Evolutionary conservation across 2,888 invertebrate species (phyloP).

Genomic region (Plusia festucae): DNA sequence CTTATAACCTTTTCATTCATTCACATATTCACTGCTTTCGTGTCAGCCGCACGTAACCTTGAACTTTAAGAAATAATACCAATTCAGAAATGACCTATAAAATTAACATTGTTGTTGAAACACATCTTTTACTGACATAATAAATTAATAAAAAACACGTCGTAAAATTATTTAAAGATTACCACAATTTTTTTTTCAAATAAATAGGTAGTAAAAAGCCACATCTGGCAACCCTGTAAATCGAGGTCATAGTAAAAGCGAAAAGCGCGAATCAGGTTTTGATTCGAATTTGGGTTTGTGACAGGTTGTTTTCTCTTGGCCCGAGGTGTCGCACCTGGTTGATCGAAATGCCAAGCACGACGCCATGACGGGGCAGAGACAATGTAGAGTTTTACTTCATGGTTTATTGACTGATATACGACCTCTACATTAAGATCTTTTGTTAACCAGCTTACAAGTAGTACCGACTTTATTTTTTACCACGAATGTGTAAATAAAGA

Average conservation of each 20-base stretch:
- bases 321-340: slow-evolving; percentile 56
- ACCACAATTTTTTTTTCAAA: neutral
- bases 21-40: neutral
- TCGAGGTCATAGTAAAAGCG: slow-evolving; percentile 77
- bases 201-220: neutral
- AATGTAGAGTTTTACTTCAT: slow-evolving; percentile 26
- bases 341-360: slow-evolving; percentile 45
- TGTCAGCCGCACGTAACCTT: neutral
- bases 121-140: neutral
- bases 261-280: slow-evolving; percentile 81
- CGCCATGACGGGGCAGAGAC: slow-evolving; percentile 25
- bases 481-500: too few relatives aligned
- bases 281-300: slow-evolving; percentile 75
- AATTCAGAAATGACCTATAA: neutral
- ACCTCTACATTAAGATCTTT: neutral
- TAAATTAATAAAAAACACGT: neutral
- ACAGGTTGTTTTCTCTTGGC: slow-evolving; percentile 81
- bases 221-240: slow-evolving; percentile 57
- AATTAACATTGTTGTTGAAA: neutral
- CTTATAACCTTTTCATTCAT: neutral
- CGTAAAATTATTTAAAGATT: neutral
- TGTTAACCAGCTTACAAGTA: too few relatives aligned
- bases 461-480: too few relatives aligned
- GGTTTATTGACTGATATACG: neutral
- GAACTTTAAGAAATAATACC: neutral